Evolutionary conservation across 2,113 vertebrate species (phyloP), one percentile per base, ranked within the genome.

Genomic region (Nannospalax galili): DNA sequence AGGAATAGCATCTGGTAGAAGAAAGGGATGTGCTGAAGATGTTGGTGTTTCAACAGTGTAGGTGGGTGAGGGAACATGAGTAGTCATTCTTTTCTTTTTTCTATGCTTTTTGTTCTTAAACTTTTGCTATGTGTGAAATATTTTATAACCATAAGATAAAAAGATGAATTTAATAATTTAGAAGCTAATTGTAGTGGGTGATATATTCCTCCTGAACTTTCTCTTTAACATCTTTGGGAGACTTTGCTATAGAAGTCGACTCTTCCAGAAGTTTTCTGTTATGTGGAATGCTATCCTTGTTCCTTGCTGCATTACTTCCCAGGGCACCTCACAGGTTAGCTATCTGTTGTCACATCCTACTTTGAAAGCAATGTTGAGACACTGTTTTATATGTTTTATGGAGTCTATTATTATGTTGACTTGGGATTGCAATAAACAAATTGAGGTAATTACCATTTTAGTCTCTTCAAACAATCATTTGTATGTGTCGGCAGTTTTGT

Each of bases 31-130:
- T 65, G 3, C 37, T 48, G 65, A 72, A n/a, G n/a, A n/a, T n/a
- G n/a, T n/a, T n/a, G n/a, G 42, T 88, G 5, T 78, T 62, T 62
- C 88, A 89, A 77, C 60, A 92, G 62, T 70, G 73, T n/a, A n/a
- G 28, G 30, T 6, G 7, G 12, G 10, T 84, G 22, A 72, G 3
- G 3, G 20, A 15, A 67, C 35, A 52, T n/a, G 6, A 62, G 79
- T 89, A 74, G 26, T 94, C 84, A 22, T 62, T 92, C 73, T 67
- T 52, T 94, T 85, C 58, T 89, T 94, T 26, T 24, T 73, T n/a
- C n/a, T 52, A 52, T 52, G 48, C 48, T 88, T 92, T 86, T 37
- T 92, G 22, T 30, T 86, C 48, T 60, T 77, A 24, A 1, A 75
- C 40, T n/a, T 81, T 86, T 6, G 48, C 48, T 52, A 52, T 52